These are phyloP conservation scores for Dicentrarchus labrax DNA, from an alignment of 2,113 vertebrate species.

Conservation along the genomic window DNA sequence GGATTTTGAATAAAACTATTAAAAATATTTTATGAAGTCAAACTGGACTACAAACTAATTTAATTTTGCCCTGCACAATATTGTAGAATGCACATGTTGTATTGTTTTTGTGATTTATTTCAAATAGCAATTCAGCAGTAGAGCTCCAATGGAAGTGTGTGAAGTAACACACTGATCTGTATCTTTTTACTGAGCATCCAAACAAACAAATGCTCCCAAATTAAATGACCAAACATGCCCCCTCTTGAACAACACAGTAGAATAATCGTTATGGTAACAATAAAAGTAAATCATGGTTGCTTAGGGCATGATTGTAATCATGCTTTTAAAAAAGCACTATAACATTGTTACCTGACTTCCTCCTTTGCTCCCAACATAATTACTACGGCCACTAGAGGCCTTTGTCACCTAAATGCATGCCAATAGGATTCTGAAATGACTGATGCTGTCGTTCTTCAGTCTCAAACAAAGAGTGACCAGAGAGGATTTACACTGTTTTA, in stretches of 20 bases:
- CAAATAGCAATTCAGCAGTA: neutral
- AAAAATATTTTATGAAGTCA: constrained; percentile 44
- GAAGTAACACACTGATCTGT: neutral
- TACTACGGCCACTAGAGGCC: neutral
- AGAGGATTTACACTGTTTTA: neutral
- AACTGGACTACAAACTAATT: neutral
- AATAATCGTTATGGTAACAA: too few species aligned
- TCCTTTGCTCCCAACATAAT: neutral
- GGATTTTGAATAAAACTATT: constrained; percentile 78
- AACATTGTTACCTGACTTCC: neutral
- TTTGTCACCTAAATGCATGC: neutral
- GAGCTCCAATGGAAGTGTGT: neutral
- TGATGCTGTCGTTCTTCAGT: neutral
- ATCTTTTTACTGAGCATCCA: neutral
- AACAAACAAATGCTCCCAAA: too few species aligned
- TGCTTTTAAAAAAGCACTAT: too few species aligned
- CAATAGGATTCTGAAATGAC: too few species aligned
- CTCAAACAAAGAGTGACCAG: neutral
- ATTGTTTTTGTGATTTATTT: neutral
- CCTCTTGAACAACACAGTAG: too few species aligned
- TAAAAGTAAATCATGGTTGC: too few species aligned
- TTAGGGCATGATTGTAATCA: too few species aligned
- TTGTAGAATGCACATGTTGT: too few species aligned
- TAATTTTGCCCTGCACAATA: neutral
- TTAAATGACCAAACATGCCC: too few species aligned